phyloP scores from a whole-genome alignment of 37 sponge, comb jelly and placozoan genomes.

The Theonella swinhoei region DNA sequence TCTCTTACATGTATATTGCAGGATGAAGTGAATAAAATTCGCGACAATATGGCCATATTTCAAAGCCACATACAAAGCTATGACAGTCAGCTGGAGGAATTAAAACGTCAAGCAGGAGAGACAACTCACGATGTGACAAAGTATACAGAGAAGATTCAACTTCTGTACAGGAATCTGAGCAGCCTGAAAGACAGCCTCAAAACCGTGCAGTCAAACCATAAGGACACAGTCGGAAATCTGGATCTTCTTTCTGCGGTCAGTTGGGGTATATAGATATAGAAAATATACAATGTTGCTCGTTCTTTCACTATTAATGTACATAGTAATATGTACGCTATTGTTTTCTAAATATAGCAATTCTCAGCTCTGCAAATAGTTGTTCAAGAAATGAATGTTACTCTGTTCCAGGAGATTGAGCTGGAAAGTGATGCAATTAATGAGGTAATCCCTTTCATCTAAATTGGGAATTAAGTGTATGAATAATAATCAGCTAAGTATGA shows the following conservation, averaged over 20 bases:
- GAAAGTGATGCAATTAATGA: background rate
- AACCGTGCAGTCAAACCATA: background rate
- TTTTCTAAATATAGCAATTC: background rate
- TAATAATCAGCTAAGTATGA: too few relatives aligned
- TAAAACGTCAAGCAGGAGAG: conserved; percentile 13
- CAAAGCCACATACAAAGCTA: conserved; percentile 2
- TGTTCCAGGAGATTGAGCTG: background rate
- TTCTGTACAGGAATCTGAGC: background rate
- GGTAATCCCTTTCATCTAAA: too few relatives aligned
- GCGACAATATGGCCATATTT: conserved; percentile 11
- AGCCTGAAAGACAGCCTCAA: background rate
- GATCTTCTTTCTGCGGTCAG: background rate
- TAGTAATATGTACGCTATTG: too few relatives aligned
- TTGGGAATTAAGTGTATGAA: too few relatives aligned
- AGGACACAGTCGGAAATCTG: background rate
- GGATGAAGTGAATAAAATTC: background rate
- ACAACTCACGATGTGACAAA: conserved; percentile 33
- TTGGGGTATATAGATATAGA: too few relatives aligned
- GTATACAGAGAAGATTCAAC: conserved; percentile 30
- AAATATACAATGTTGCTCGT: too few relatives aligned
- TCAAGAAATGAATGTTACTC: background rate
- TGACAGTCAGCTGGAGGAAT: conserved; percentile 11
- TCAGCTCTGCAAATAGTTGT: background rate
- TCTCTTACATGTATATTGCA: background rate
- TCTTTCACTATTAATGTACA: too few relatives aligned